These are phyloP conservation scores for Oscheius sp. DNA, from an alignment of 2,888 invertebrate genomes.

Conservation along the genomic window DNA sequence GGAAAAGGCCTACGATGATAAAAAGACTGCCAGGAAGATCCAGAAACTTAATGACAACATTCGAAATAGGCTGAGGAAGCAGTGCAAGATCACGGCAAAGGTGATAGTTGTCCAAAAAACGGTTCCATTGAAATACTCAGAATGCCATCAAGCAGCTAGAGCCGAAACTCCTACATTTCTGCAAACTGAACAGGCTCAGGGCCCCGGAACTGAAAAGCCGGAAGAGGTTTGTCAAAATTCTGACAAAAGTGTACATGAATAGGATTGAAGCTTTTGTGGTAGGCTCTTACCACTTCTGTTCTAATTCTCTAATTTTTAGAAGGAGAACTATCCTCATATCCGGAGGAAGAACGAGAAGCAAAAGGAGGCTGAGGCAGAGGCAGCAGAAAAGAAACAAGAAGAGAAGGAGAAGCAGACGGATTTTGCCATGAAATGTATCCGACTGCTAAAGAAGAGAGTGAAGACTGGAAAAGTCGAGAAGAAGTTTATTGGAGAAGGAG, in stretches of 20 bases:
- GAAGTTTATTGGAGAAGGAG: too few species aligned
- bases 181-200: background rate
- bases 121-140: background rate
- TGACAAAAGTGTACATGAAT: background rate
- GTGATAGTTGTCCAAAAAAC: background rate
- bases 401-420: too few species aligned
- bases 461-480: too few species aligned
- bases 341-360: too few species aligned
- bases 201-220: background rate
- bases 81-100: background rate
- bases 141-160: background rate
- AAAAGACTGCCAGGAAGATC: background rate
- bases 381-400: too few species aligned
- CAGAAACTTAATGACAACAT: background rate
- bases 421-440: too few species aligned
- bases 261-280: background rate
- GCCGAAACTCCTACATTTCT: background rate
- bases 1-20: conserved; percentile 6
- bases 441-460: too few species aligned
- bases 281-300: too few species aligned
- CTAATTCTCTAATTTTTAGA: too few species aligned
- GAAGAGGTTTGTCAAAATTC: background rate
- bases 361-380: too few species aligned
- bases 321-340: too few species aligned
- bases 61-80: background rate